phyloP scores from a whole-genome alignment of 2,113 vertebrate species.

The Sceloporus tristichus region DNA sequence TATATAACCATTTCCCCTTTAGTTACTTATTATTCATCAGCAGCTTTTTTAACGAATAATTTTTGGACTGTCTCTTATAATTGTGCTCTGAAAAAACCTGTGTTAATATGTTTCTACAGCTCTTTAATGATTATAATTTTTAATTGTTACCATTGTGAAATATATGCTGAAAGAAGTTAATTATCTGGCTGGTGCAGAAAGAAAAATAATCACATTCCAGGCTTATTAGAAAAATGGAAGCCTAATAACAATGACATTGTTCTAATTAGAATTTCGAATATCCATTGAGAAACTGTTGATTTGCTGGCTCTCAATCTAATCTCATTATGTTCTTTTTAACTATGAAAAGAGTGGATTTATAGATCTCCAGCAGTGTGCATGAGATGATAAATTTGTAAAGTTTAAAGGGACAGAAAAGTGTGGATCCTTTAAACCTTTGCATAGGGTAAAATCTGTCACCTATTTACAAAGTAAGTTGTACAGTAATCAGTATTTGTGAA shows the following conservation, averaged over 20 bases:
- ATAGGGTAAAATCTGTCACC: background rate
- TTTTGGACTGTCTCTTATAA: constrained; percentile 14
- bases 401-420: constrained; percentile 57
- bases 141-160: constrained; percentile 46
- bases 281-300: constrained; percentile 57
- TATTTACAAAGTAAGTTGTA: background rate
- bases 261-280: constrained; percentile 65
- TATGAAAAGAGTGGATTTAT: constrained; percentile 68
- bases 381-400: constrained; percentile 67
- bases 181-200: constrained; percentile 53
- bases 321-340: constrained; percentile 73
- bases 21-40: background rate
- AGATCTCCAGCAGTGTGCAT: constrained; percentile 62
- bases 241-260: constrained; percentile 60
- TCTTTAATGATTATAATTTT: constrained; percentile 35
- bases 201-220: constrained; percentile 58
- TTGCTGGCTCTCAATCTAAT: constrained; percentile 69
- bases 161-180: constrained; percentile 54
- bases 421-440: constrained; percentile 27
- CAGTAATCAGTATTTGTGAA: background rate
- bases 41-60: background rate
- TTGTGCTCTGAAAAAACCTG: constrained; percentile 13
- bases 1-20: constrained; percentile 9
- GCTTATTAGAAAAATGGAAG: constrained; percentile 45
- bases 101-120: constrained; percentile 40